Percentiles rank a stretch among this genome's conserved stretches.
These are phyloP conservation scores for Phorcus lineatus DNA, from an alignment of 2,888 invertebrate species.

Conservation along the genomic window DNA sequence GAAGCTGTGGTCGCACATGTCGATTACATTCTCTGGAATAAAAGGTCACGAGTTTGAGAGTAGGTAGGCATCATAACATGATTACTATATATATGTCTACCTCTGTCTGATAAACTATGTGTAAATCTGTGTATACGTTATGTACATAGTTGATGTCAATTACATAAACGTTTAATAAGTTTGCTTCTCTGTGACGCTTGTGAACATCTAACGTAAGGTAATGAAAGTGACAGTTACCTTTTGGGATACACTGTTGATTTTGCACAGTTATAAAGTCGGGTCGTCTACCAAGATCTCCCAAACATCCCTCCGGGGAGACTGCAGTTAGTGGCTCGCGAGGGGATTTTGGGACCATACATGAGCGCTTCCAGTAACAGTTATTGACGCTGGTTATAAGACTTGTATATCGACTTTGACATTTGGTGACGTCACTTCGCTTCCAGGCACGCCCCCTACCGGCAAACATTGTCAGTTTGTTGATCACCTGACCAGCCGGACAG, in stretches of 20 bases:
- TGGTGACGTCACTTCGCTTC: not conserved
- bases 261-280: not conserved
- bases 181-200: too few relatives aligned
- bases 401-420: not conserved
- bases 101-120: too few relatives aligned
- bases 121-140: too few relatives aligned
- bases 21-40: constrained; percentile 30
- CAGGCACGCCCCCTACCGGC: not conserved
- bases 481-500: not conserved
- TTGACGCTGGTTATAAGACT: not conserved
- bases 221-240: not conserved
- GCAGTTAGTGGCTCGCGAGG: not conserved
- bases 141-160: too few relatives aligned
- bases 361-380: not conserved
- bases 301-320: not conserved
- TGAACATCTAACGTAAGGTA: too few relatives aligned
- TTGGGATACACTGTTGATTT: not conserved
- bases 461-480: not conserved
- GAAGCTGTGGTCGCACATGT: constrained; percentile 29
- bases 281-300: not conserved
- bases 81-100: too few relatives aligned
- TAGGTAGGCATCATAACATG: too few relatives aligned
- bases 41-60: not conserved
- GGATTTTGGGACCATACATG: not conserved
- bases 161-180: too few relatives aligned